Evolutionary conservation across 1,140 invertebrate genomes (phyloP).

Genomic region (Glomeris maerens): DNA sequence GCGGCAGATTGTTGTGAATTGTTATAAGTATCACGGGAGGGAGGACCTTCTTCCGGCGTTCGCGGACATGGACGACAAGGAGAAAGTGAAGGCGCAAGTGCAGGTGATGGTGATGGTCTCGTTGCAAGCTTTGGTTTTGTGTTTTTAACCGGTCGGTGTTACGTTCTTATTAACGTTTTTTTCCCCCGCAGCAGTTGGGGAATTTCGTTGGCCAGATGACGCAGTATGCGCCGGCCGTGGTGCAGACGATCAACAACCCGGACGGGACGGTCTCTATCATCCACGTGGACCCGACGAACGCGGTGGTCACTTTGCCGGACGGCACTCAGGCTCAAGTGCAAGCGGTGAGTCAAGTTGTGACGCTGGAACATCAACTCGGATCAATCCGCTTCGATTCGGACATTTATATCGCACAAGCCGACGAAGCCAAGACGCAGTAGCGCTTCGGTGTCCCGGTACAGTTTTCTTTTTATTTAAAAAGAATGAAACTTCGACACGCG

Average conservation of each 20-base stretch:
- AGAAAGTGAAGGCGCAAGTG: constrained; percentile 23
- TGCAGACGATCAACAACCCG: constrained; percentile 90
- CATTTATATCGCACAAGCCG: no score
- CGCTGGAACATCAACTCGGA: not conserved
- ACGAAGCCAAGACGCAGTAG: no score
- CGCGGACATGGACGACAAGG: constrained; percentile 75
- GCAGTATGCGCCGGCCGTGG: constrained; percentile 74
- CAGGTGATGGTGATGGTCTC: constrained; percentile 1
- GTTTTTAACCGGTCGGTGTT: not conserved
- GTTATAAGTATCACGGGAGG: constrained; percentile 93
- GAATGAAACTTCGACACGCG: no score
- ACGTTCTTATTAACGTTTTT: not conserved
- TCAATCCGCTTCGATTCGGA: no score
- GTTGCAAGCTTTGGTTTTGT: not conserved
- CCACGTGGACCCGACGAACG: constrained; percentile 86
- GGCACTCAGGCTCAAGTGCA: constrained; percentile 89
- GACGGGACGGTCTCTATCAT: constrained; percentile 93
- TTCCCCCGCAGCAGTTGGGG: not conserved
- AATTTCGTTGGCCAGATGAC: constrained; percentile 7
- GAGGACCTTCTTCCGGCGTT: constrained; percentile 91
- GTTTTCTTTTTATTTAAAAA: no score
- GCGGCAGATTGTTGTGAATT: constrained; percentile 92
- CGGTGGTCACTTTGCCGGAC: constrained; percentile 86
- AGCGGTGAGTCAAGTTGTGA: constrained; percentile 41
- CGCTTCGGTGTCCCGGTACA: no score